Percentiles rank a stretch among this genome's conserved stretches.
Conservation (phyloP, 2,113 vertebrate genomes). For the Pelusios castaneus region DNA sequence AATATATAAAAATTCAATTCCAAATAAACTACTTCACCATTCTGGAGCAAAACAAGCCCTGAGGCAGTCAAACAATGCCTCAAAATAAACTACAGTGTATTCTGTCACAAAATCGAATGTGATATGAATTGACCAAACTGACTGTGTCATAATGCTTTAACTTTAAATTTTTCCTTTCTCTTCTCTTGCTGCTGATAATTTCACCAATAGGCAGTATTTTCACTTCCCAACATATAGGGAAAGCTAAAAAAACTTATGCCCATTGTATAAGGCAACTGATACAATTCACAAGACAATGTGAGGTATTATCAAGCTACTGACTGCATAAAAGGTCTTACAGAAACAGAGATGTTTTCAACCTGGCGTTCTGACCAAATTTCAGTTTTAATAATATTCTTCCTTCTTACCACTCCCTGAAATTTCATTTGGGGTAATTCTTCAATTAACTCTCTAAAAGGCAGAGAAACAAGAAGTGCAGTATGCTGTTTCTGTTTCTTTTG, state of each 20-base stretch:
- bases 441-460: not conserved
- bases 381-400: not conserved
- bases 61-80: not conserved
- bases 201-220: not conserved
- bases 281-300: not conserved
- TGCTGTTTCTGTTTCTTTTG: not conserved
- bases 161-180: not conserved
- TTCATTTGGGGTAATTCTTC: not conserved
- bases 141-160: not conserved
- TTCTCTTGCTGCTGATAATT: not conserved
- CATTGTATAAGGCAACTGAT: not conserved
- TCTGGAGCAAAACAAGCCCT: rapidly evolving
- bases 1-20: not conserved
- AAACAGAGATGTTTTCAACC: not conserved
- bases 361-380: not conserved
- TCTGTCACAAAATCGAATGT: not conserved
- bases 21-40: not conserved
- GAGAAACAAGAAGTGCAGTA: not conserved
- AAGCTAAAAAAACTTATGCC: not conserved
- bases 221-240: not conserved
- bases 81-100: not conserved
- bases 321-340: not conserved
- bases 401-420: not conserved
- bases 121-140: not conserved
- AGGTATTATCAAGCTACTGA: not conserved